Evolutionary conservation across 1,140 invertebrate species (phyloP), one percentile per base, ranked within the genome.

Genomic region (Oedothorax gibbosus): DNA sequence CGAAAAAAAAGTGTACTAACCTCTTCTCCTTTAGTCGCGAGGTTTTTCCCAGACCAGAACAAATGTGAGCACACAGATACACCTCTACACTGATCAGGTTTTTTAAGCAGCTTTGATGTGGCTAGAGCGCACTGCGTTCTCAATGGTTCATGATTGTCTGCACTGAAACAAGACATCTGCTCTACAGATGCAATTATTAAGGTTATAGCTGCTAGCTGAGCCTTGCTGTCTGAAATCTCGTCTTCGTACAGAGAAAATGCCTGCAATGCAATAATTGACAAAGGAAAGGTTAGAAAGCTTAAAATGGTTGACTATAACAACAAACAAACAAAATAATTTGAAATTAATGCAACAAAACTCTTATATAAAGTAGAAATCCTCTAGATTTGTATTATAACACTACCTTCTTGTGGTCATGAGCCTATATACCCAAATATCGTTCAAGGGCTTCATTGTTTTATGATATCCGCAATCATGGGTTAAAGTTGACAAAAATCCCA

Each of bases 231-330:
- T 9, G 96, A 97, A 87, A 99, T 98, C 91, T 99, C 98, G 89
- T 99, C 98, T 90, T 99, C 98, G 88, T 99, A 99, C 72, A 99
- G 91, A 0, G 97, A 97, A 90, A 99, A 99, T 0, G 97, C 97
- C 92, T 95, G 87, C 49, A 88, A 14, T 73, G 0, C 0, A 56
- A 64, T 14, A 69, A 69, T 14, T 50, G n/a, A n/a, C n/a, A n/a
- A n/a, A n/a, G n/a, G n/a, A n/a, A n/a, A n/a, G n/a, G n/a, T n/a
- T n/a, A n/a, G n/a, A n/a, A n/a, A n/a, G n/a, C n/a, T n/a, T n/a
- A n/a, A n/a, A n/a, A n/a, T n/a, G n/a, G n/a, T n/a, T n/a, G n/a
- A n/a, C n/a, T n/a, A n/a, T n/a, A n/a, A n/a, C n/a, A n/a, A n/a
- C n/a, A 11, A 65, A 65, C 15, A 7, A 65, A 21, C 7, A 20